phyloP scores from a whole-genome alignment of 2,888 invertebrate genomes.

The Phasia obesa region DNA sequence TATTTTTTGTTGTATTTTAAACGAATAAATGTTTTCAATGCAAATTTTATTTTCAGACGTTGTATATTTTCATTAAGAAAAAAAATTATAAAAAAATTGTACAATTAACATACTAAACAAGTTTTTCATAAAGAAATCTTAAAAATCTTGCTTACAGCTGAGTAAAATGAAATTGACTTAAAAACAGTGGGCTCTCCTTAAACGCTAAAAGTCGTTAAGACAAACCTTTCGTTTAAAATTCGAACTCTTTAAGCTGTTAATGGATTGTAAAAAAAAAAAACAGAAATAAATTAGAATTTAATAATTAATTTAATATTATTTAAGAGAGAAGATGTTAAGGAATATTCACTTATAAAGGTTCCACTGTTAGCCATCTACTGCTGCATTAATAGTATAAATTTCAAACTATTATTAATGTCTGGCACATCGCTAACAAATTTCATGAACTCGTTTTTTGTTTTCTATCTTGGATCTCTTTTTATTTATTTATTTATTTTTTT shows the following conservation, averaged over 20 bases:
- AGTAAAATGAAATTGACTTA: slow-evolving; percentile 4
- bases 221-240: no score
- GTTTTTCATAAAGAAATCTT: slow-evolving; percentile 61
- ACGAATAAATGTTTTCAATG: slow-evolving; percentile 53
- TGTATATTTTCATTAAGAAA: slow-evolving; percentile 24
- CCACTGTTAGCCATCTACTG: slow-evolving; percentile 12
- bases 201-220: neutral
- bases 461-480: neutral
- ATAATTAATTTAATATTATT: no score
- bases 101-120: slow-evolving; percentile 64
- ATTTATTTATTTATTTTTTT: neutral
- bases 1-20: slow-evolving; percentile 42
- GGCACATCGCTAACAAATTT: slow-evolving; percentile 61
- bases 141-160: slow-evolving; percentile 43
- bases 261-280: no score
- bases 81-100: slow-evolving; percentile 12
- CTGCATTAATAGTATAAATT: slow-evolving; percentile 32
- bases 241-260: no score
- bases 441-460: slow-evolving; percentile 57
- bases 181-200: slow-evolving; percentile 13
- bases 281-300: neutral
- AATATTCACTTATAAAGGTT: neutral
- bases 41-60: slow-evolving; percentile 40
- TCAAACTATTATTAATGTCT: slow-evolving; percentile 54
- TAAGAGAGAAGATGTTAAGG: no score